Percentiles rank a stretch among this genome's conserved stretches.
phyloP scores from a whole-genome alignment of 1,140 invertebrate species.

The Solenopsis invicta region DNA sequence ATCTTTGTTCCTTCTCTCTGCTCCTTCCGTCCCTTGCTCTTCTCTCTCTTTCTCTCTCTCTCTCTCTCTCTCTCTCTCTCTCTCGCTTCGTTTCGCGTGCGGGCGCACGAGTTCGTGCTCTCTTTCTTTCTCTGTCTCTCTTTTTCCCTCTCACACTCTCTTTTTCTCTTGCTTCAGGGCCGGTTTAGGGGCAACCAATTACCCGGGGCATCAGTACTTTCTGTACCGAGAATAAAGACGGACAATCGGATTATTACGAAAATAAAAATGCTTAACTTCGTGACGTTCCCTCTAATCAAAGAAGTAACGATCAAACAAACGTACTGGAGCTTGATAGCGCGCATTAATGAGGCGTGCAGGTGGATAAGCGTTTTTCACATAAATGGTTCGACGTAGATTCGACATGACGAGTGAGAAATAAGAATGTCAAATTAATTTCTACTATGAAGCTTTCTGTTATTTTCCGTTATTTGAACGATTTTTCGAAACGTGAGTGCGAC shows the following conservation, averaged over 20 bases:
- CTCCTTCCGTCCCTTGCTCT: constrained; percentile 39
- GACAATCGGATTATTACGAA: constrained; percentile 77
- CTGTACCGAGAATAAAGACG: constrained; percentile 74
- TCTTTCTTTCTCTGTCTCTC: constrained; percentile 26
- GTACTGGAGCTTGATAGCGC: constrained; percentile 10
- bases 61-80: constrained; percentile 37
- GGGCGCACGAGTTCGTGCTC: constrained; percentile 32
- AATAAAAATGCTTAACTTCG: constrained; percentile 74
- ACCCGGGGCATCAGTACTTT: constrained; percentile 76
- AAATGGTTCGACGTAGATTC: constrained; percentile 9
- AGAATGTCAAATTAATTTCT: not conserved
- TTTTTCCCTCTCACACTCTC: constrained; percentile 40
- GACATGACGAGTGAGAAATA: not conserved
- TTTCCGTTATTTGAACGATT: not conserved
- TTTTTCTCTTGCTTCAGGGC: constrained; percentile 68
- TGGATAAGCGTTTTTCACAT: constrained; percentile 23
- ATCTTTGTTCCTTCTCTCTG: constrained; percentile 70
- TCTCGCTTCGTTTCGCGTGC: constrained; percentile 57
- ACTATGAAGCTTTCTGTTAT: not conserved
- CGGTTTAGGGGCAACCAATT: constrained; percentile 73
- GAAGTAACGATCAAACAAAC: constrained; percentile 75
- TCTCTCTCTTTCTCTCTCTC: constrained; percentile 59
- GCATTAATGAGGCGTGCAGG: constrained; percentile 16
- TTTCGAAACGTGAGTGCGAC: not conserved
- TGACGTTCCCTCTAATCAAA: constrained; percentile 72